phyloP scores from a whole-genome alignment of 2,113 vertebrate species.

The Cyanoramphus novaezelandiae region DNA sequence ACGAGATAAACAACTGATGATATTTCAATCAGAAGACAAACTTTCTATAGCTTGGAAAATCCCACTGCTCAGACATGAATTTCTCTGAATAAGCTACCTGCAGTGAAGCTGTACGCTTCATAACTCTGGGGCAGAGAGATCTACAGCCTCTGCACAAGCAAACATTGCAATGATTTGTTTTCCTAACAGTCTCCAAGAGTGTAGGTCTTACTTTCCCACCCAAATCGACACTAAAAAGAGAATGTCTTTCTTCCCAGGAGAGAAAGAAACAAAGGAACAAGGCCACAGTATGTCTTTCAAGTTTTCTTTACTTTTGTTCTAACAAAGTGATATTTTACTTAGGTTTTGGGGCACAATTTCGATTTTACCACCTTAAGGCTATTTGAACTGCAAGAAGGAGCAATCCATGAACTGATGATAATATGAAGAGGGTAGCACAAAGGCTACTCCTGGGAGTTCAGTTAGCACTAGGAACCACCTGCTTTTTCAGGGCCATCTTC shows the following conservation, averaged over 20 bases:
- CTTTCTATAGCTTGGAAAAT: neutral
- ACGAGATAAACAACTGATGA: neutral
- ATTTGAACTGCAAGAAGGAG: neutral
- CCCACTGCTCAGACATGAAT: neutral
- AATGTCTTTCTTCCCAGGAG: neutral
- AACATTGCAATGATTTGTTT: neutral
- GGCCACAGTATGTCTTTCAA: neutral
- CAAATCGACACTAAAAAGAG: accelerated
- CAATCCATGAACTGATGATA: neutral
- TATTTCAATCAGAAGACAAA: neutral
- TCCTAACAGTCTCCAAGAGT: neutral
- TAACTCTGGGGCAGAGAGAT: neutral
- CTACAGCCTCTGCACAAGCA: neutral
- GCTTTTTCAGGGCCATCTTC: neutral
- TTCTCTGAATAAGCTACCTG: neutral
- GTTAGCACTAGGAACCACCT: neutral
- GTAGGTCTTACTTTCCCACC: neutral
- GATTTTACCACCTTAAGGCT: neutral
- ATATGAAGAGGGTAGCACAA: neutral
- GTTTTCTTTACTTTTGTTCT: neutral
- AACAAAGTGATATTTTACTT: neutral
- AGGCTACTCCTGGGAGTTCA: neutral
- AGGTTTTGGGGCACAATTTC: neutral
- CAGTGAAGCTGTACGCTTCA: accelerated
- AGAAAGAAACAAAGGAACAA: neutral